Conservation (phyloP, 2,113 vertebrate species). For the Rhea pennata region DNA sequence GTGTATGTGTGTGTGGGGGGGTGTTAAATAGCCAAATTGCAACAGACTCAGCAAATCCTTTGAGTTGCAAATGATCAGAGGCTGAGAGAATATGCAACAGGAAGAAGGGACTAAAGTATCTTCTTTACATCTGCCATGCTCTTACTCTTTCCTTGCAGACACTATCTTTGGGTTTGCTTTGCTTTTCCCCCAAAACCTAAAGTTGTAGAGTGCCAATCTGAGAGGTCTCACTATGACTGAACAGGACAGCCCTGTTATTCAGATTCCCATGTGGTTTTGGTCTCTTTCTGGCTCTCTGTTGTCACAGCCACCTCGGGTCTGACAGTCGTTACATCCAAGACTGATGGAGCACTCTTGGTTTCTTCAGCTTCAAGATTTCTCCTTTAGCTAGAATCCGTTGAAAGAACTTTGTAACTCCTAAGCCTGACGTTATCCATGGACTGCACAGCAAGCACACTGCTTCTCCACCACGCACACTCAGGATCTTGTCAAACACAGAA, state of each 20-base stretch:
- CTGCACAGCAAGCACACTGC: neutral
- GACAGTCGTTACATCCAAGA: neutral
- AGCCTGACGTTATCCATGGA: neutral
- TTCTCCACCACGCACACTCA: neutral
- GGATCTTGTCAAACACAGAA: neutral
- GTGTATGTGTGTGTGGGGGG: no score
- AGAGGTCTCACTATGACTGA: neutral
- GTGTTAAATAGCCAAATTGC: neutral
- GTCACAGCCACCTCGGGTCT: fast-evolving
- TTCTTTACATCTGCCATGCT: neutral
- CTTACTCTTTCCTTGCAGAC: neutral
- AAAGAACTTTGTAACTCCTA: neutral
- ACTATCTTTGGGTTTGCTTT: neutral
- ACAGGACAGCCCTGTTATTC: neutral
- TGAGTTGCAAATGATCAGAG: neutral
- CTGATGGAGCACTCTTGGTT: neutral
- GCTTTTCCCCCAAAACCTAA: neutral
- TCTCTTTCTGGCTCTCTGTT: neutral
- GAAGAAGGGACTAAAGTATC: neutral
- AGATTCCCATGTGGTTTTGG: neutral
- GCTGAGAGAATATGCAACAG: neutral
- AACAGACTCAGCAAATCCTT: neutral
- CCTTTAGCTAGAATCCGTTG: neutral
- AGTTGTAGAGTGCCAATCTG: neutral
- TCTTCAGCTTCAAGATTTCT: neutral